Percentiles rank a stretch among this genome's conserved stretches.
Evolutionary conservation across 2,113 vertebrate genomes (phyloP).

Genomic region (Opisthocomus hoazin): DNA sequence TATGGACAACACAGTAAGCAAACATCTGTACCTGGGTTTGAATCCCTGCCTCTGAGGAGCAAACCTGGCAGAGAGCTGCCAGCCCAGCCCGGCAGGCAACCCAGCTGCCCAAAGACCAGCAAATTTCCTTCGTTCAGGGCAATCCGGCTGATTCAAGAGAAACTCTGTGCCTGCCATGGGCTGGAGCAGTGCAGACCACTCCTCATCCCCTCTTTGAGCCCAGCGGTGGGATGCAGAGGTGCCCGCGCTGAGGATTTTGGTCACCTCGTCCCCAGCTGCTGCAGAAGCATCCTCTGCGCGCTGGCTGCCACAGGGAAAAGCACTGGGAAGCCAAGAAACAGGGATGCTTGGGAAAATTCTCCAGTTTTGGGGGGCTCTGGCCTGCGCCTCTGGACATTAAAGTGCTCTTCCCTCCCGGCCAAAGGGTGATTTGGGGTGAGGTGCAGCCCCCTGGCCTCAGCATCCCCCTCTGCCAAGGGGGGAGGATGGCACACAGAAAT

Average conservation of each 20-base stretch:
- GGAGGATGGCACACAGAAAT: neutral
- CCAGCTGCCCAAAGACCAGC: neutral
- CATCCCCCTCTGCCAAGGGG: neutral
- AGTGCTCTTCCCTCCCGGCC: neutral
- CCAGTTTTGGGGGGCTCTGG: neutral
- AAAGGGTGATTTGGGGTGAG: neutral
- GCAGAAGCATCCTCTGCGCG: accelerated
- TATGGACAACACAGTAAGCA: neutral
- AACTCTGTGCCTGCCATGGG: neutral
- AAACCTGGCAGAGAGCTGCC: neutral
- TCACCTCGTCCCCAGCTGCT: neutral
- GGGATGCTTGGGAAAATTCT: neutral
- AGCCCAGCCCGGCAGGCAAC: neutral
- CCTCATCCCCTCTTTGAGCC: neutral
- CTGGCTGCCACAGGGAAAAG: accelerated
- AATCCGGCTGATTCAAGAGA: neutral
- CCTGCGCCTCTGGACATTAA: neutral
- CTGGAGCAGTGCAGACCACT: neutral
- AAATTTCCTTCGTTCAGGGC: neutral
- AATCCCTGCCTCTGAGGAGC: neutral
- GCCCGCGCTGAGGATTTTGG: accelerated
- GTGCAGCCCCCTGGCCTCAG: neutral
- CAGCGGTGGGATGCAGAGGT: accelerated
- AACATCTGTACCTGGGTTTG: neutral
- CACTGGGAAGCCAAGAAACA: neutral